Evolutionary conservation across 2,113 vertebrate genomes (phyloP).

Genomic region (Dicentrarchus labrax): DNA sequence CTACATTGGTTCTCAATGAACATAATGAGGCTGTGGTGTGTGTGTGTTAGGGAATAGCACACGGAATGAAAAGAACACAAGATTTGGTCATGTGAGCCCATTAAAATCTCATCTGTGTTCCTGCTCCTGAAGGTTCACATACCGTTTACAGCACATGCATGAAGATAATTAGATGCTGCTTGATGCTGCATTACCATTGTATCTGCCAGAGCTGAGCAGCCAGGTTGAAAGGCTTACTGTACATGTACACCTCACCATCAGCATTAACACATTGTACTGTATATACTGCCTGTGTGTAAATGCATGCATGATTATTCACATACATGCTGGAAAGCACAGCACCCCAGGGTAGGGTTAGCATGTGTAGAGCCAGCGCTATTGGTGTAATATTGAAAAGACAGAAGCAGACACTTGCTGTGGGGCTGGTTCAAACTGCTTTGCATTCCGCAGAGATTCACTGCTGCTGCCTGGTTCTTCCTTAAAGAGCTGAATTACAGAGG

Average conservation of each 20-base stretch:
- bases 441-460: slow-evolving; percentile 12
- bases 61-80: slow-evolving; percentile 9
- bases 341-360: background rate
- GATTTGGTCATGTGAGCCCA: slow-evolving; percentile 16
- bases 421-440: slow-evolving; percentile 20
- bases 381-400: slow-evolving; percentile 18
- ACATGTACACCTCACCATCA: background rate
- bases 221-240: background rate
- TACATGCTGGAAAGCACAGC: background rate
- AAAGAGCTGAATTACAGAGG: slow-evolving; percentile 7
- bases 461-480: slow-evolving; percentile 2
- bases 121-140: background rate
- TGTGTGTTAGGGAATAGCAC: background rate
- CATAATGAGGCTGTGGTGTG: slow-evolving; percentile 27
- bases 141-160: background rate
- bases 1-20: slow-evolving; percentile 21
- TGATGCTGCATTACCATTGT: background rate
- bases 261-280: background rate
- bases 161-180: background rate
- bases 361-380: background rate
- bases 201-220: background rate
- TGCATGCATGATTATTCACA: background rate
- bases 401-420: background rate
- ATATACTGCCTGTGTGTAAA: background rate
- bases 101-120: slow-evolving; percentile 32